Base-by-base conservation (phyloP, 2,888 invertebrate species). In the Polymixis lichenea region DNA sequence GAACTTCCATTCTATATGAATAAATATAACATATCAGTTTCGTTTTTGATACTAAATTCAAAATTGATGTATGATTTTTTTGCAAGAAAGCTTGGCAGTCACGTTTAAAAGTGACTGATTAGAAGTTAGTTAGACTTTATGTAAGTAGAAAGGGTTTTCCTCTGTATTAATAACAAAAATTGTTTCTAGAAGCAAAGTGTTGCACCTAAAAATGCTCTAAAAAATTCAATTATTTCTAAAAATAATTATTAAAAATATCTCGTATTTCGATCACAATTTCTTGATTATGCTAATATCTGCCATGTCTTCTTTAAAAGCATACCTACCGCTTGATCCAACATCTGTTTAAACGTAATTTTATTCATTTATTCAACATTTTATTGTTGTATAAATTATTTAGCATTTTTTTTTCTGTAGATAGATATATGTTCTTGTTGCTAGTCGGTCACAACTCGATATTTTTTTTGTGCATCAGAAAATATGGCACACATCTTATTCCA, bases 281-380 rank as follows among this genome's bases (percentile, higher is more conserved):
- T 70, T 46, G 38, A 25, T 17, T 77, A 71, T 46, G 32, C 25
- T 62, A 82, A 78, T 70, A 82, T 55, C 15, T 8, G 28, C 65
- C 22, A 51, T 43, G 55, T 28, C 46, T 76, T 43, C 15, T 69
- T 69, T 53, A 17, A 61, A 66, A 53, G 17, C n/a, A 22, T 62
- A 51, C 5, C 19, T 55, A 38, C 43, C 4, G 15, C 19, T 53
- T 67, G 9, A 60, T 61, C 38, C 49, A 38, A 68, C 77, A 83
- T 65, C 71, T 84, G 83, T 71, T 19, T 55, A 60, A 69, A 84
- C 43, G 72, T 61, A 55, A 58, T 19, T 70, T 53, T 61, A 83
- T 72, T 69, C 1, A 65, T 58, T 13, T 64, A 71, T 71, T 68
- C 28, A 58, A 11, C 8, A 56, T 61, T 73, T 43, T 67, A 11